Base-by-base conservation (phyloP, 2,797 vertebrate species). In the Danio aesculapii region DNA sequence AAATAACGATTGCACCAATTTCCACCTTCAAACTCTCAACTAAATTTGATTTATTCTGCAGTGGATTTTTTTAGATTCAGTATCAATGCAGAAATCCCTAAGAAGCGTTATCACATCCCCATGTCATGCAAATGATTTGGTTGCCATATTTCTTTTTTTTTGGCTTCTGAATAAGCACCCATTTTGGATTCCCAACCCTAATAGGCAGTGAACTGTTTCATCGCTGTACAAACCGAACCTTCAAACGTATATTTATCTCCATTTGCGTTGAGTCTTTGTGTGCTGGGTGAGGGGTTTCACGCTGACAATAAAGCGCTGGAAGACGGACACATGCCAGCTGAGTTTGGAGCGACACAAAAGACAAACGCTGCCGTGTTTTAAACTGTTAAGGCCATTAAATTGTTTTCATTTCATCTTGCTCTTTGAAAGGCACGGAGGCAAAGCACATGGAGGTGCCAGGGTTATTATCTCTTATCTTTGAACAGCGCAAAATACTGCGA, bases 391-490 rank as follows among this genome's bases (percentile, higher is more conserved):
- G 84, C 58, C 73, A 62, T 79, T 86, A 94, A 95, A 97, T 97
- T 94, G 88, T 94, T 87, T 96, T 94, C 94, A 95, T 96, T 95
- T 94, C 95, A 95, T 95, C 96, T 95, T 95, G 93, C 94, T 94
- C 95, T 96, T 96, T 95, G 95, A 95, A 97, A 96, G 95, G 94
- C 94, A 97, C 95, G 95, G 93, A 92, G 89, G 94, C 93, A 93
- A 95, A 79, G 64, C 75, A 95, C 93, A 62, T 95, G 95, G 95
- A 97, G 96, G 97, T 97, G 94, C 94, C 92, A 92, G 95, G 95
- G 95, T 97, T 97, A 97, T 99, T 98, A 99, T 98, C 97, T 98
- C 94, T 98, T 97, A 99, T 99, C 98, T 96, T 88, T 94, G 94
- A 97, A 98, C 97, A 97, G 95, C 95, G 96, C 90, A 94, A 97